Base-by-base conservation (phyloP, 35 echinoderm and acorn worm genomes). In the Apostichopus californicus region DNA sequence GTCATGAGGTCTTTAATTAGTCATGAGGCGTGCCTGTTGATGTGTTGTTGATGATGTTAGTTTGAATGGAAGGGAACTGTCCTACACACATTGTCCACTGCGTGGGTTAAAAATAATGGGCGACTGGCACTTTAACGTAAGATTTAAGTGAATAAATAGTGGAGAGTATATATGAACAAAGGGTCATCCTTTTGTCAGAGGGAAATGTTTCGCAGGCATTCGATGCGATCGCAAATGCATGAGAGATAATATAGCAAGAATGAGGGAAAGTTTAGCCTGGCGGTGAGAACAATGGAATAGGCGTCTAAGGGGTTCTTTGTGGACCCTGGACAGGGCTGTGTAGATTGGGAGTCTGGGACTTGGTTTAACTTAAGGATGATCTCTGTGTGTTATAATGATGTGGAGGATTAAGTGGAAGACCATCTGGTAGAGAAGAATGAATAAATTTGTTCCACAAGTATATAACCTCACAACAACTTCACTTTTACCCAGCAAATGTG, bases 201-300 rank as follows among this genome's bases (percentile, higher is more conserved):
- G 52, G 17, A 83, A 12, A 83, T 56, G 55, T 56, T 83, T 83
- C 25, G 55, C 46, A 83, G 80, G 53, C 52, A 55, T 34, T 83
- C 20, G 46, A 83, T 15, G 9, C 0, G n/a, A 56, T 83, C 3
- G 55, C 80, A 83, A 56, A 83, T 83, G 18, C 80, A 56, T 83
- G 80, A 11, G 34, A 83, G 80, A 55, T 53, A 83, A 83, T 55
- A 53, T 53, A 83, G 55, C 11, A 4, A 83, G 80, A 83, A 25
- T 83, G 46, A 83, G 10, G 18, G 46, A 83, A 56, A 83, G 55
- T 83, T 83, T 14, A 68, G 34, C 34, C 34, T 46, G 34, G 2
- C 34, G 34, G 34, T 46, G 3, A 46, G 34, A 46, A 46, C 34
- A 46, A 46, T 46, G 34, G 1, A 46, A 46, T 46, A 46, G 34